A percentile compares a stretch with the other conserved stretches of the same genome.
phyloP scores from a whole-genome alignment of 1,140 invertebrate species.

The Tetragnatha versicolor region DNA sequence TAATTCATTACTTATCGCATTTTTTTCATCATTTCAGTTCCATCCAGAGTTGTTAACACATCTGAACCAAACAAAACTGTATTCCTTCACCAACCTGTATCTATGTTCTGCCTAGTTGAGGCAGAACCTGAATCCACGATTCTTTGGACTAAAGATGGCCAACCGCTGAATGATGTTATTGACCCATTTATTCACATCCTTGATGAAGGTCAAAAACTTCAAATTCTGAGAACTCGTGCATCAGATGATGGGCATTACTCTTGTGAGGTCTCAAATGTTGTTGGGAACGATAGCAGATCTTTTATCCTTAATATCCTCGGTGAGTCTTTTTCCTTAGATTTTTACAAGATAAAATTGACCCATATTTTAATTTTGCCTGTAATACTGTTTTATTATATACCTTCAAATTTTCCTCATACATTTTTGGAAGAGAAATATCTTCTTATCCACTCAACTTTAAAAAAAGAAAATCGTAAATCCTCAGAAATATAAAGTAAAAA shows the following conservation, averaged over 20 bases:
- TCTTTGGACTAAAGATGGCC: constrained; percentile 63
- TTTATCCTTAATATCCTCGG: constrained; percentile 45
- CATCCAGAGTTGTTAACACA: constrained; percentile 59
- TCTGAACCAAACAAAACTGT: constrained; percentile 62
- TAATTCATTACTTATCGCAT: no score
- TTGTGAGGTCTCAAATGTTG: constrained; percentile 46
- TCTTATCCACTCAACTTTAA: no score
- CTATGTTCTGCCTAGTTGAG: constrained; percentile 65
- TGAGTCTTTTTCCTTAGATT: no score
- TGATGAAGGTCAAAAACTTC: constrained; percentile 41
- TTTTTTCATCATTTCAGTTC: constrained; percentile 50
- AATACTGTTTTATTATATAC: no score
- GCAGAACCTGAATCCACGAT: constrained; percentile 66
- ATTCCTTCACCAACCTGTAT: constrained; percentile 62
- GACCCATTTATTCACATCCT: constrained; percentile 51
- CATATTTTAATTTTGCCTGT: no score
- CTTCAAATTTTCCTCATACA: no score
- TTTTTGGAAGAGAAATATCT: no score
- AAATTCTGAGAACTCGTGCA: constrained; percentile 41
- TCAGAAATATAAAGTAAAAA: no score
- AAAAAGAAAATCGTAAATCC: no score
- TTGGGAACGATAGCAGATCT: constrained; percentile 31
- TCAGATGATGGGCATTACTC: constrained; percentile 39
- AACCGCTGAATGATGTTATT: constrained; percentile 1
- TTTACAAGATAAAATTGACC: no score